phyloP scores from a whole-genome alignment of 2,888 invertebrate genomes.

The Ecdyonurus torrentis region DNA sequence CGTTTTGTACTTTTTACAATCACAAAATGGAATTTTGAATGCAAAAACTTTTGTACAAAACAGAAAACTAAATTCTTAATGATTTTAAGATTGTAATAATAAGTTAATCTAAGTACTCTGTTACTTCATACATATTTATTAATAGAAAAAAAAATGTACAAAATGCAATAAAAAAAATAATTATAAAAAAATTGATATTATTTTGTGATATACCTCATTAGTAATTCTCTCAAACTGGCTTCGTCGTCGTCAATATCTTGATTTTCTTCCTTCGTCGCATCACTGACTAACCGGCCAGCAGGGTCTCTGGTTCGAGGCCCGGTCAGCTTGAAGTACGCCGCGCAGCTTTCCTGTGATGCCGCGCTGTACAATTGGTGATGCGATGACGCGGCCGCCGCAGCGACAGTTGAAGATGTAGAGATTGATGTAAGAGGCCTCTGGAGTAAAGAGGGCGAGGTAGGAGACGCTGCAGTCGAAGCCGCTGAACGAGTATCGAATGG shows the following conservation, averaged over 20 bases:
- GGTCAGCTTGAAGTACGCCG: constrained; percentile 7
- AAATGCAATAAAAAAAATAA: not conserved
- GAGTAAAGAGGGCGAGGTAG: constrained; percentile 6
- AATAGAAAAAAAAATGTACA: not conserved
- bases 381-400: too few relatives aligned
- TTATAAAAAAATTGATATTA: not conserved
- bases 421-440: constrained; percentile 3
- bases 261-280: constrained; percentile 67
- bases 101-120: too few relatives aligned
- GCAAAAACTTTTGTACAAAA: too few relatives aligned
- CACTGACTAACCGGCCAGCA: constrained; percentile 49
- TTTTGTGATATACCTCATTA: constrained; percentile 60
- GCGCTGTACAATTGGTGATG: constrained; percentile 5
- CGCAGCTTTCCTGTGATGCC: constrained; percentile 5
- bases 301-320: constrained; percentile 21
- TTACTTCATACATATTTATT: too few relatives aligned
- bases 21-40: too few relatives aligned
- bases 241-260: constrained; percentile 49
- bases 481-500: not conserved
- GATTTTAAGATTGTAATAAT: too few relatives aligned
- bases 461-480: not conserved
- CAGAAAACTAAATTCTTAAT: too few relatives aligned
- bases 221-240: constrained; percentile 86
- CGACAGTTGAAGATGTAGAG: constrained; percentile 4
- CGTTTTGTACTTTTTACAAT: too few relatives aligned